Percentiles rank a stretch among this genome's conserved stretches.
Evolutionary conservation across 2,113 vertebrate species (phyloP).

Genomic region (Mustela lutreola): DNA sequence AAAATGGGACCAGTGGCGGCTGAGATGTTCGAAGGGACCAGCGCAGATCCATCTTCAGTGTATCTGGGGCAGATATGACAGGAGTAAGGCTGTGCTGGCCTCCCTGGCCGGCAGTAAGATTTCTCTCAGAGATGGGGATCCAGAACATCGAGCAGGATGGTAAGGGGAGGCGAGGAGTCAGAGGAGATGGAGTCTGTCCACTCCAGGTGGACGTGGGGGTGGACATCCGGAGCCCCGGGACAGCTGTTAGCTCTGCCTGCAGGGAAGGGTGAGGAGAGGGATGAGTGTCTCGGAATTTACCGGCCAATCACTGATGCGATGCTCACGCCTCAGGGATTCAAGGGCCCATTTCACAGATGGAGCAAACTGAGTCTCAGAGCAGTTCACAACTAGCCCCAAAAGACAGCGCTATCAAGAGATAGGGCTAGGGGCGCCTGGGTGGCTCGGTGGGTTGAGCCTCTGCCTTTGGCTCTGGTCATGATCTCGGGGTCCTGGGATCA

Average conservation of each 20-base stretch:
- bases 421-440: not conserved
- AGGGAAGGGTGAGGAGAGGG: not conserved
- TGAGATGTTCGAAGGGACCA: not conserved
- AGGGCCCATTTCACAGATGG: not conserved
- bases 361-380: not conserved
- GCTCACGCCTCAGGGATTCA: not conserved
- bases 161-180: not conserved
- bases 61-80: not conserved
- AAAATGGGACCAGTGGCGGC: not conserved
- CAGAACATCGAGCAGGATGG: not conserved
- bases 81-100: not conserved
- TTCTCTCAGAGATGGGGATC: not conserved
- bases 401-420: rapidly evolving
- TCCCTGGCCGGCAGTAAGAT: not conserved
- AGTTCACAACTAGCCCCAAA: not conserved
- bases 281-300: rapidly evolving
- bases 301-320: not conserved
- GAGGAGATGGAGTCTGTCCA: too few species aligned
- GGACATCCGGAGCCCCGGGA: not conserved
- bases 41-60: not conserved
- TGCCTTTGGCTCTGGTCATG: too few species aligned
- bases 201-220: not conserved
- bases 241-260: not conserved
- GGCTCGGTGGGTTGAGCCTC: too few species aligned
- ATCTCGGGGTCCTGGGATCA: too few species aligned